Conservation (phyloP, 2,113 vertebrate genomes). For the Laticauda colubrina region DNA sequence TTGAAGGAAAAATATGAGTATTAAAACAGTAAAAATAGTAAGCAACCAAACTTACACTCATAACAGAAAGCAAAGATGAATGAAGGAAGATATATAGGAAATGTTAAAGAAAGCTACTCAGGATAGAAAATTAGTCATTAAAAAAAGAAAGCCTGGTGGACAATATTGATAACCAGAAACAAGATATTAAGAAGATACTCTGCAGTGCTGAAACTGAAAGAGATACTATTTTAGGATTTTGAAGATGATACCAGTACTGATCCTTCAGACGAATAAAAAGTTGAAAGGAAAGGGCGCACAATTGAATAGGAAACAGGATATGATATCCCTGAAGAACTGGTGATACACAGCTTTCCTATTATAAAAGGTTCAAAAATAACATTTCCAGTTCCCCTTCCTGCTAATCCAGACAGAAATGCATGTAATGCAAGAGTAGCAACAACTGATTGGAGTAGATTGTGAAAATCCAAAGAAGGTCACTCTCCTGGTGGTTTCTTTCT, state of each 20-base stretch:
- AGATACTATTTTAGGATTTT: neutral
- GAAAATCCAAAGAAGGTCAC: neutral
- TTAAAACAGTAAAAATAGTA: neutral
- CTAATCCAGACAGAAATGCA: neutral
- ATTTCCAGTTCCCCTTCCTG: neutral
- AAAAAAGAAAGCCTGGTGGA: neutral
- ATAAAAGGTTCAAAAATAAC: neutral
- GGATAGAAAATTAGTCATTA: neutral
- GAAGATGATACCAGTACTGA: neutral
- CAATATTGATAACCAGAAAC: neutral
- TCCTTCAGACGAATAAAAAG: neutral
- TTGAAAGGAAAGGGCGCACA: neutral
- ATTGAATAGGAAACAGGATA: neutral
- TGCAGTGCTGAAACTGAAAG: neutral
- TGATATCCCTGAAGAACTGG: neutral
- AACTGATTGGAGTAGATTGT: neutral
- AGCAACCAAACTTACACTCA: neutral
- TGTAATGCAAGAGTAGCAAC: neutral
- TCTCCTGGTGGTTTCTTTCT: neutral
- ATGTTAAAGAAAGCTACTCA: neutral
- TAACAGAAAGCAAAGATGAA: neutral
- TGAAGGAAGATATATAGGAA: neutral
- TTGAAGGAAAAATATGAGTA: neutral
- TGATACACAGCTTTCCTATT: neutral
- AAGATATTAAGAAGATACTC: neutral